Base-by-base conservation (phyloP, 1,140 invertebrate species). In the Dreissena rostriformis region DNA sequence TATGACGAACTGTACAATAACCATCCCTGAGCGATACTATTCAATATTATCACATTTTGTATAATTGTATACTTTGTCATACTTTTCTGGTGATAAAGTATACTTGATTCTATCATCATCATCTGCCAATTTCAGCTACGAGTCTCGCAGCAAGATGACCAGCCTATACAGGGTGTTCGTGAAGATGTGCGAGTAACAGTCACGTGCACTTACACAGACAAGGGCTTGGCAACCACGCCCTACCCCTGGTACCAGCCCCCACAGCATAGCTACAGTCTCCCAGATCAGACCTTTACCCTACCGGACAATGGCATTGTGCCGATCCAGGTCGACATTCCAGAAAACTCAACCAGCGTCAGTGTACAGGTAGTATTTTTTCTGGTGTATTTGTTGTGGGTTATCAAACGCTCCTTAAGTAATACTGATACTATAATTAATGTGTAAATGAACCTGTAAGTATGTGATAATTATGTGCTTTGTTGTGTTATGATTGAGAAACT, bases 251-350 rank as follows among this genome's bases (percentile, higher is more conserved):
- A 63, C 49, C 55, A n/a, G 19, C 26, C 65, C 1, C 65, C 52
- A 26, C 74, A 70, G 29, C 57, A 78, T 11, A 63, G 73, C 10
- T 87, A 86, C 55, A 66, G 83, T 24, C 82, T 90, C 12, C 55
- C 70, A 0, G 67, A 82, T 11, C 61, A 81, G 8, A 84, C 84
- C 1, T 85, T 89, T 53, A 85, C 84, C 2, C 80, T 91, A 8
- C 87, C 91, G 24, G 88, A 88, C 49, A 87, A 86, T 61, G 91
- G 89, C 0, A 84, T 92, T 14, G 84, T 92, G 0, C 85, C 88
- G 1, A 80, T 90, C 22, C 84, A 88, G 65, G 79, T 91, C 1
- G 79, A 87, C 28, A 86, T 92, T 39, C 90, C 90, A 11, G 71
- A 70, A 14, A 89, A 91, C 71, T 88, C 91, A 26, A 89, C 87